These are phyloP conservation scores for Leptopilina myrica DNA, from an alignment of 2,888 invertebrate genomes.

Conservation along the genomic window DNA sequence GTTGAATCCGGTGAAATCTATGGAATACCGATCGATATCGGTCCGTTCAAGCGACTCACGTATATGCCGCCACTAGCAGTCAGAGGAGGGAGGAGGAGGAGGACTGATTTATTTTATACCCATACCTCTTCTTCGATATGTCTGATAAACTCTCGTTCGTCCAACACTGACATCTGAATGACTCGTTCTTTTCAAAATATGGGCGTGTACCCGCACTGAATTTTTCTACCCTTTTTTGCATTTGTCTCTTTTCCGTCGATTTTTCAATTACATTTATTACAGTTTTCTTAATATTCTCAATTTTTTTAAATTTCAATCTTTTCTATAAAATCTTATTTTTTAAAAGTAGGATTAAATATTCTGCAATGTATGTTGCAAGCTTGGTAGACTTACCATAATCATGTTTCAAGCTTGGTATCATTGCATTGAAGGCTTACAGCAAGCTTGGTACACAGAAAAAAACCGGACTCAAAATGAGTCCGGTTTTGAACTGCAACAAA, in stretches of 20 bases:
- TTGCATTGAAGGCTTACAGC: too few species aligned
- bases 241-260: not conserved
- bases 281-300: too few species aligned
- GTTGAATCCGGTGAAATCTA: conserved; percentile 70
- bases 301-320: too few species aligned
- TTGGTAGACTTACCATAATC: too few species aligned
- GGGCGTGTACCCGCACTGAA: conserved; percentile 19
- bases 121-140: conserved; percentile 40
- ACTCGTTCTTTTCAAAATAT: conserved; percentile 36
- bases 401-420: too few species aligned
- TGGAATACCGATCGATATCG: conserved; percentile 71
- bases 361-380: too few species aligned
- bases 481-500: too few species aligned
- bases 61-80: conserved; percentile 29
- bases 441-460: too few species aligned
- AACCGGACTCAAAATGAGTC: too few species aligned
- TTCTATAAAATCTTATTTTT: too few species aligned
- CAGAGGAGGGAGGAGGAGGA: not conserved
- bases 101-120: conserved; percentile 32
- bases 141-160: conserved; percentile 38
- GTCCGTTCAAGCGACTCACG: conserved; percentile 48
- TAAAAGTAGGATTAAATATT: too few species aligned
- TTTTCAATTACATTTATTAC: not conserved
- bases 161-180: conserved; percentile 35
- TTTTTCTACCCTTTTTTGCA: conserved; percentile 10